Evolutionary conservation across 1,140 invertebrate genomes (phyloP), one percentile per base, ranked within the genome.

Genomic region (Cydia splendana): DNA sequence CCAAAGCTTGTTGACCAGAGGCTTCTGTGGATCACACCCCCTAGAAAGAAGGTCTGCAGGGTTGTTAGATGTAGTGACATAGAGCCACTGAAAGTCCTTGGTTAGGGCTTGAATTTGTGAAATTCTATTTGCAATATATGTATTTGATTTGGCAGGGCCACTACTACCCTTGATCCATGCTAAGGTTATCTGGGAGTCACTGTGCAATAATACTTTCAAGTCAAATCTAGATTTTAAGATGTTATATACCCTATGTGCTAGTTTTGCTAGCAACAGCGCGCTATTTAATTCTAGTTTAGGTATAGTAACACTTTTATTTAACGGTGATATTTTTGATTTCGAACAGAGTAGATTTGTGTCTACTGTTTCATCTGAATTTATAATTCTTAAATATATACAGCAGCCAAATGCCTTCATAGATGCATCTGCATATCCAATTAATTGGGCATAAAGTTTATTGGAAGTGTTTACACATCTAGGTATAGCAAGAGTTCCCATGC

Each of bases 171-270:
- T 75, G 2, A 93, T 79, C 91, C 91, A 94, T 3, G 81, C 45
- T 12, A 93, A 73, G 1, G 85, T 85, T 30, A 92, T 86, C 28
- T 81, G 84, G 15, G 91, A 93, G 80, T 94, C 93, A 9, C 84
- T 82, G 81, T 62, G 89, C 30, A 81, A 76, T 45, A 34, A 38
- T 30, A 76, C 73, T 6, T 77, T 15, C 10, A 38, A 24, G 20
- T 71, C 45, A 75, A 77, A 79, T 76, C 76, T 69, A 4, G 3
- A 13, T 6, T 24, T 75, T 65, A 81, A 74, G 48, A 51, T 75
- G 5, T 76, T 75, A 42, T 45, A 30, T 18, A 79, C 80, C 62
- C 24, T 77, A 48, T 42, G 1, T 34, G 75, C 30, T 9, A 78
- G 30, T 51, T 79, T 12, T 2, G 77, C 13, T 2, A 78, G 53